A percentile compares a stretch with the other conserved stretches of the same genome.
Evolutionary conservation across 2,797 vertebrate species (phyloP).

Genomic region (Sebastes hopkinsi): DNA sequence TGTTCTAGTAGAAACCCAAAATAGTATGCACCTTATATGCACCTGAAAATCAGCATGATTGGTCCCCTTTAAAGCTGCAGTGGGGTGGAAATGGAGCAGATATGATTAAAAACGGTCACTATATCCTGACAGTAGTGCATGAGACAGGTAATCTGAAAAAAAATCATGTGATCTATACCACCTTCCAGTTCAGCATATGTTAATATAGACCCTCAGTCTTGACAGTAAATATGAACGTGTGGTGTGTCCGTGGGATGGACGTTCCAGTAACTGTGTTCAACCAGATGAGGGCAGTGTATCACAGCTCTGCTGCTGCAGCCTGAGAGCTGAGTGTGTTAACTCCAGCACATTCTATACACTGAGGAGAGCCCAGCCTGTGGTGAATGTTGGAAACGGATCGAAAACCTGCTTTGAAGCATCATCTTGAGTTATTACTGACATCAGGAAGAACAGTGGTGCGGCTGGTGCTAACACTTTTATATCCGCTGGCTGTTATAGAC

Average conservation of each 20-base stretch:
- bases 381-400: slow-evolving; percentile 7
- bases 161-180: background rate
- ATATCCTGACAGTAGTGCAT: too few species aligned
- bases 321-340: background rate
- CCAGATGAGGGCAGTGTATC: slow-evolving; percentile 72
- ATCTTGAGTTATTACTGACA: slow-evolving; percentile 44
- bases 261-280: slow-evolving; percentile 9
- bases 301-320: slow-evolving; percentile 30
- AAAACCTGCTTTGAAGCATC: slow-evolving; percentile 50
- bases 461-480: slow-evolving; percentile 27
- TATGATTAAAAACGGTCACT: too few species aligned
- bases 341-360: background rate
- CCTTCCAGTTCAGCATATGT: background rate
- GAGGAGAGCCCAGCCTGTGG: slow-evolving; percentile 21
- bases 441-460: slow-evolving; percentile 29
- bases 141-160: too few species aligned
- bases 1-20: too few species aligned
- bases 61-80: too few species aligned
- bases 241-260: background rate
- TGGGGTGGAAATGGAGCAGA: too few species aligned
- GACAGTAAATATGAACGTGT: background rate
- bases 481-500: slow-evolving; percentile 22
- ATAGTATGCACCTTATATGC: too few species aligned
- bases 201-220: background rate
- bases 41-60: too few species aligned